These are phyloP conservation scores for Sebastes umbrosus DNA, from an alignment of 2,797 vertebrate species.

Conservation along the genomic window DNA sequence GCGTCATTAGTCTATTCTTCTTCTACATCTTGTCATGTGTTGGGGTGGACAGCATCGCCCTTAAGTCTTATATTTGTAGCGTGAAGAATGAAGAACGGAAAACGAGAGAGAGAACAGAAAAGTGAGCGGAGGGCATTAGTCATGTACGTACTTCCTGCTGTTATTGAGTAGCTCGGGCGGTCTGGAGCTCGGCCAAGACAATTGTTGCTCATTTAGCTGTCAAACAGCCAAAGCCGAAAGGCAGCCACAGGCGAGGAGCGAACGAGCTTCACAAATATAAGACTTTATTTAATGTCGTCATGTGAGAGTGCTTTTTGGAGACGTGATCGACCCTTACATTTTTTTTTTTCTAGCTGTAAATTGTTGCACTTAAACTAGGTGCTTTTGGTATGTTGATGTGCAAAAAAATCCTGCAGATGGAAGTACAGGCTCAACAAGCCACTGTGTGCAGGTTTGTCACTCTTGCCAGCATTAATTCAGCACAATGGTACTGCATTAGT, in stretches of 20 bases:
- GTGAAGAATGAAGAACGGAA: conserved; percentile 2
- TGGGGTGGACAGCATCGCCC: background rate
- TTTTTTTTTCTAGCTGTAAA: background rate
- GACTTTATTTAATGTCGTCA: conserved; percentile 13
- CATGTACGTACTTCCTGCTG: conserved; percentile 66
- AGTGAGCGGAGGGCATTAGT: conserved; percentile 62
- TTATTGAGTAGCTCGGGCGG: conserved; percentile 54
- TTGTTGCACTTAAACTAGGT: background rate
- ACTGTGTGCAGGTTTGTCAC: conserved; percentile 6
- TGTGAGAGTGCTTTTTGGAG: conserved; percentile 11
- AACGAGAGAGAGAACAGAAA: conserved; percentile 23
- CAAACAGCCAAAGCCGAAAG: conserved; percentile 38
- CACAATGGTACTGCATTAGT: background rate
- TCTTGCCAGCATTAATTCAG: conserved; percentile 7
- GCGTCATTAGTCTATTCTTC: background rate
- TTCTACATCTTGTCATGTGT: background rate
- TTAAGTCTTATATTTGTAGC: background rate
- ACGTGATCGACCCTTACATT: background rate
- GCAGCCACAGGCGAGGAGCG: conserved; percentile 26
- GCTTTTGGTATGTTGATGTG: background rate
- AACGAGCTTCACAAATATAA: conserved; percentile 21
- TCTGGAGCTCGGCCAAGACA: conserved; percentile 53
- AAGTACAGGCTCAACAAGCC: background rate
- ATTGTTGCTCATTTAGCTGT: conserved; percentile 71
- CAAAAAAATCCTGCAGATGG: background rate